These are phyloP conservation scores for Morpho achilles DNA, from an alignment of 2,888 invertebrate species.

Conservation along the genomic window DNA sequence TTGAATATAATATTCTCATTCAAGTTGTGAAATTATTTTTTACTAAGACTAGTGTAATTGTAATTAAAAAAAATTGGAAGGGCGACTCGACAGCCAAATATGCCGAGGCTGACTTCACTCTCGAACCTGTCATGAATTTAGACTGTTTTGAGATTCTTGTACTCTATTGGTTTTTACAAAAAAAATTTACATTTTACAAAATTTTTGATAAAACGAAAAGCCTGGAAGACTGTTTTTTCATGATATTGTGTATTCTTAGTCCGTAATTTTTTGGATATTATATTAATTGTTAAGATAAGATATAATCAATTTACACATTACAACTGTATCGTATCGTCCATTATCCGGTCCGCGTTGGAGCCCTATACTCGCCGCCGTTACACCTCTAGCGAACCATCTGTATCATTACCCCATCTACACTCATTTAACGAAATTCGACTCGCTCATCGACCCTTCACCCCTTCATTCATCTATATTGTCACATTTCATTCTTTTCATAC, in stretches of 20 bases:
- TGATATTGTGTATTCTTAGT: slow-evolving; percentile 68
- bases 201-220: slow-evolving; percentile 69
- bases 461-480: background rate
- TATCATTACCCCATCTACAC: background rate
- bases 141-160: slow-evolving; percentile 65
- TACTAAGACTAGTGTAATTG: slow-evolving; percentile 37
- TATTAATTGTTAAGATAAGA: slow-evolving; percentile 65
- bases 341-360: slow-evolving; percentile 22
- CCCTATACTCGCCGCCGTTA: slow-evolving; percentile 21
- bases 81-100: slow-evolving; percentile 28
- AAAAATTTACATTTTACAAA: slow-evolving; percentile 72
- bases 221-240: slow-evolving; percentile 77
- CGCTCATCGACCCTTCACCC: background rate
- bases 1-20: slow-evolving; percentile 11
- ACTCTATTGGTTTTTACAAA: slow-evolving; percentile 53
- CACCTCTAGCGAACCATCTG: slow-evolving; percentile 27
- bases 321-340: slow-evolving; percentile 26
- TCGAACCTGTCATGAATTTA: slow-evolving; percentile 40
- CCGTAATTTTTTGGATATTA: slow-evolving; percentile 73
- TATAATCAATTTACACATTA: slow-evolving; percentile 48
- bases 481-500: background rate
- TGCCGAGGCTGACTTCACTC: background rate
- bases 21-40: slow-evolving; percentile 25
- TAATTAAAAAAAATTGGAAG: slow-evolving; percentile 61
- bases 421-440: no score